Conservation (phyloP, 2,113 vertebrate genomes). For the Stegostoma tigrinum region DNA sequence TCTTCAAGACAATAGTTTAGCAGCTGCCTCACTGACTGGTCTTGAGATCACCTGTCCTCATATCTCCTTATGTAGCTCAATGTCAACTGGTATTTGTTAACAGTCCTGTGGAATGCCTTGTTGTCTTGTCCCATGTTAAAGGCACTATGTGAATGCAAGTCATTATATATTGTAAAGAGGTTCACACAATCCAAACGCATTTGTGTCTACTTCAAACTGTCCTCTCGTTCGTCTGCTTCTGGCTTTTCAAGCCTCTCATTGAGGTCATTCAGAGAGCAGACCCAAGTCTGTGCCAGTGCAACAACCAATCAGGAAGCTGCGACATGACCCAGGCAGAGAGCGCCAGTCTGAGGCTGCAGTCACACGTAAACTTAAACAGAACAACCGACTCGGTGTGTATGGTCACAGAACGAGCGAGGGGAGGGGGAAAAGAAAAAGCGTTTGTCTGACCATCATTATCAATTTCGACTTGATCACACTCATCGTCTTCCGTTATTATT, state of each 20-base stretch:
- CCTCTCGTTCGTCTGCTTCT: background rate
- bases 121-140: background rate
- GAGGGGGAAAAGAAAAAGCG: too few species aligned
- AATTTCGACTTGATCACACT: constrained; percentile 80
- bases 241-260: background rate
- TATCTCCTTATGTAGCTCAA: background rate
- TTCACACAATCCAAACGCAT: background rate
- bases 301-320: background rate
- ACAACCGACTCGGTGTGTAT: background rate
- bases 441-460: constrained; percentile 65
- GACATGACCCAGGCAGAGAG: background rate
- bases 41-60: background rate
- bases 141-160: background rate
- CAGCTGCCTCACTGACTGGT: too few species aligned
- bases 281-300: background rate
- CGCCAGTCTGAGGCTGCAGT: background rate
- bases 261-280: background rate
- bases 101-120: background rate
- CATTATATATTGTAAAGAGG: background rate
- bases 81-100: background rate
- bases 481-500: constrained; percentile 66
- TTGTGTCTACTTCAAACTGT: background rate
- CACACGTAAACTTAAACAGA: background rate
- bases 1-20: too few species aligned
- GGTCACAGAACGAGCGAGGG: background rate